These are phyloP conservation scores for Siderastrea radians DNA, from an alignment of 92 coral and sea anemone genomes.

Conservation along the genomic window DNA sequence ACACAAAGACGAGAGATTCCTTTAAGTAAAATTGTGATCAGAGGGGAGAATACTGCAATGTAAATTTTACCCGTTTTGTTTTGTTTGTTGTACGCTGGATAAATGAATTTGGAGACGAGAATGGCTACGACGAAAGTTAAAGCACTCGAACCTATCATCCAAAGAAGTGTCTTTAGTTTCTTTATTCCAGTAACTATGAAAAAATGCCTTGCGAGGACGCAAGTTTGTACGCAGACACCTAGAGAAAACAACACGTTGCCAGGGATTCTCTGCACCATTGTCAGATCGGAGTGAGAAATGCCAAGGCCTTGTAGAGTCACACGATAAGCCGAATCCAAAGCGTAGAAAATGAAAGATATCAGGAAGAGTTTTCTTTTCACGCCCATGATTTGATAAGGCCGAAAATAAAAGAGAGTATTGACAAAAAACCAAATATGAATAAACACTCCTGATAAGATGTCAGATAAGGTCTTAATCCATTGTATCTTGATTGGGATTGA, in stretches of 20 bases:
- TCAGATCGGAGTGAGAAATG: not conserved
- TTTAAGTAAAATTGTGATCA: not conserved
- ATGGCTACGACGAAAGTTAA: not conserved
- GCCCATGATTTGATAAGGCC: slow-evolving; percentile 1
- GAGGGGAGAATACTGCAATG: not conserved
- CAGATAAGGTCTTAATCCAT: not conserved
- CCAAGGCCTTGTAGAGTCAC: slow-evolving; percentile 6
- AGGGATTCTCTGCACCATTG: not conserved
- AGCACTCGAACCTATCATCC: not conserved
- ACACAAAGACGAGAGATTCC: not conserved
- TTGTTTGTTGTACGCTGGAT: not conserved
- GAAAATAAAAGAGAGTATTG: not conserved
- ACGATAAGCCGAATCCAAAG: not conserved
- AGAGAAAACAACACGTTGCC: not conserved
- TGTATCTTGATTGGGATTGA: slow-evolving; percentile 13
- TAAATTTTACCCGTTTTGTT: not conserved
- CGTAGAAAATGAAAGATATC: slow-evolving; percentile 3
- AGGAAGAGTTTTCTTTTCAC: not conserved
- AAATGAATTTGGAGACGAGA: not conserved
- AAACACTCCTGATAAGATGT: not conserved
- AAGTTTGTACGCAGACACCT: not conserved
- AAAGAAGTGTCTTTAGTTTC: not conserved
- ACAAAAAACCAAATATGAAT: not conserved
- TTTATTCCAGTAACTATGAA: not conserved
- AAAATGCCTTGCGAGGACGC: not conserved